phyloP scores from a whole-genome alignment of 2,113 vertebrate species.

The Sphyrna mokarran region DNA sequence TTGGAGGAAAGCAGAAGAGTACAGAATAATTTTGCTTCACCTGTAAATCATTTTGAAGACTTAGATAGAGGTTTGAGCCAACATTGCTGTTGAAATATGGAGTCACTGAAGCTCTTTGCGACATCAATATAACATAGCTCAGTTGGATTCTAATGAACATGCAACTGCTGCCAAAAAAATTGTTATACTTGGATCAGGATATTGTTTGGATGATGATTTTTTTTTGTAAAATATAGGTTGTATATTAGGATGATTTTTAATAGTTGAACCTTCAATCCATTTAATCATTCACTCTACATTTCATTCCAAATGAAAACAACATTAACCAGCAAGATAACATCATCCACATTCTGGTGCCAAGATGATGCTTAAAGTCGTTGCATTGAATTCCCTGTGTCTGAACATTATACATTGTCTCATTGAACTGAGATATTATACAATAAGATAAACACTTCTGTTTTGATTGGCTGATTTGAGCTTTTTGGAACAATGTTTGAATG shows the following conservation, averaged over 20 bases:
- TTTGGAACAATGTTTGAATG: background rate
- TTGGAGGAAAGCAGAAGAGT: background rate
- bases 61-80: background rate
- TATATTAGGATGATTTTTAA: background rate
- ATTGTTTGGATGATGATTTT: background rate
- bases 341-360: background rate
- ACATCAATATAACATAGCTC: background rate
- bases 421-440: background rate
- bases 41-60: background rate
- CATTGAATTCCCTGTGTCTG: background rate
- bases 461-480: background rate
- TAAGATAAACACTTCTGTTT: background rate
- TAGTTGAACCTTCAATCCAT: background rate
- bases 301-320: background rate
- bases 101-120: background rate
- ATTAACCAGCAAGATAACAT: background rate
- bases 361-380: background rate
- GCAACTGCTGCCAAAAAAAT: background rate
- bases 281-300: background rate
- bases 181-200: background rate
- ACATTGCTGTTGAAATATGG: background rate
- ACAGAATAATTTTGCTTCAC: background rate
- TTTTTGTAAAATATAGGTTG: background rate
- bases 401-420: background rate
- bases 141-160: background rate